These are phyloP conservation scores for Chaetorhynchus papuensis DNA, from an alignment of 2,113 vertebrate species.

Conservation along the genomic window DNA sequence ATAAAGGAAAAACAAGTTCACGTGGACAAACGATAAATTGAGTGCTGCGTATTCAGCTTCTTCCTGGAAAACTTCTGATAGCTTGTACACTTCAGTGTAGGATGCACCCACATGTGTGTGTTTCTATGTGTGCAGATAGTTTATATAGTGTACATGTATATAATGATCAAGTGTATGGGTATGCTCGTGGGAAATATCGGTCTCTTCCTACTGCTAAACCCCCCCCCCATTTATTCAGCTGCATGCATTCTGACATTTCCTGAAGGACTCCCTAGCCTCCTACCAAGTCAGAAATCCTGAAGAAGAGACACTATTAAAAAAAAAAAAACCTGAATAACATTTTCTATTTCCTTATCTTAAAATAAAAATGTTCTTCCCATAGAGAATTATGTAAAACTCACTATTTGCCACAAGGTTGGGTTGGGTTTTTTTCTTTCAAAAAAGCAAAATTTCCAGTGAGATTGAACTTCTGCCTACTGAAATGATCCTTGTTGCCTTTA, in stretches of 20 bases:
- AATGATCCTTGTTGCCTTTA: background rate
- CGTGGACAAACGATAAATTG: background rate
- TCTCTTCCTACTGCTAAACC: background rate
- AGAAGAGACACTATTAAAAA: background rate
- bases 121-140: background rate
- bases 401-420: background rate
- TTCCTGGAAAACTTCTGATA: background rate
- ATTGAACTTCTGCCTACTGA: background rate
- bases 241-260: background rate
- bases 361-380: background rate
- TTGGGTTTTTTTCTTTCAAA: background rate
- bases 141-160: background rate
- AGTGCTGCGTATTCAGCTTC: background rate
- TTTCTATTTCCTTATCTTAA: background rate
- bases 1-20: background rate
- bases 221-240: accelerated
- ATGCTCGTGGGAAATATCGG: background rate
- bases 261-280: background rate
- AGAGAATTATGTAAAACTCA: background rate
- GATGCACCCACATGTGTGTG: accelerated
- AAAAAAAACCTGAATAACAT: background rate
- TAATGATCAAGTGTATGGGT: background rate
- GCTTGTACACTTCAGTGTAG: background rate
- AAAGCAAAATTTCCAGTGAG: background rate
- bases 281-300: background rate